Base-by-base conservation (phyloP, 1,140 invertebrate genomes). In the Mactra quadrangularis region DNA sequence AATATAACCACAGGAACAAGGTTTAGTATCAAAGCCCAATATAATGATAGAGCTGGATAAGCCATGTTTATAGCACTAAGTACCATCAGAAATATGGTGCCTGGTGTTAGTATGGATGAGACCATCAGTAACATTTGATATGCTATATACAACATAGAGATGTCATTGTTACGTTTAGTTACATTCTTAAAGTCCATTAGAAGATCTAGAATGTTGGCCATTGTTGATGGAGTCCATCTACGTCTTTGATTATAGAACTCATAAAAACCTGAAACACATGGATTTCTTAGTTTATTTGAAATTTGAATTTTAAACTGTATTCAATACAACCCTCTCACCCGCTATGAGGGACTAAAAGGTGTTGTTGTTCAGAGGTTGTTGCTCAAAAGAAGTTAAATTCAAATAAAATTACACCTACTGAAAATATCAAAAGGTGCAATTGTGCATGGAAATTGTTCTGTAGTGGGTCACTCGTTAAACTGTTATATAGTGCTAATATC, bases 201-300 rank as follows among this genome's bases (percentile, higher is more conserved):
- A 11, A 95, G 87, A 87, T 95, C 95, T 68, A 95, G 91, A 41
- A 95, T 95, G 88, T 95, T 95, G 38, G 95, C 95, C 92, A 95
- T 94, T 6, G 95, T 95, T 1, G 95, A 95, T 1, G 95, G 95
- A 41, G 95, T 94, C 95, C 95, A 95, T n/a, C 95, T 90, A 33
- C 95, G 85, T 19, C 95, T 87, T 87, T 95, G 95, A 76, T 95
- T 95, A 89, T 94, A 95, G 88, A 95, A 95, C 89, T 95, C 95
- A 76, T 93, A 91, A 85, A 95, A 95, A 17, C 90, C 92, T 81
- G 35, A 27, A 31, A 31, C 1, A 38, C 59, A 0, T 45, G n/a
- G 45, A 57, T 29, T 41, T 7, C 15, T 7, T 15, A 41, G 15
- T n/a, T n/a, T n/a, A n/a, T n/a, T n/a, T n/a, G n/a, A n/a, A n/a